Evolutionary conservation across 2,797 vertebrate genomes (phyloP).

Genomic region (Knipowitschia caucasica): DNA sequence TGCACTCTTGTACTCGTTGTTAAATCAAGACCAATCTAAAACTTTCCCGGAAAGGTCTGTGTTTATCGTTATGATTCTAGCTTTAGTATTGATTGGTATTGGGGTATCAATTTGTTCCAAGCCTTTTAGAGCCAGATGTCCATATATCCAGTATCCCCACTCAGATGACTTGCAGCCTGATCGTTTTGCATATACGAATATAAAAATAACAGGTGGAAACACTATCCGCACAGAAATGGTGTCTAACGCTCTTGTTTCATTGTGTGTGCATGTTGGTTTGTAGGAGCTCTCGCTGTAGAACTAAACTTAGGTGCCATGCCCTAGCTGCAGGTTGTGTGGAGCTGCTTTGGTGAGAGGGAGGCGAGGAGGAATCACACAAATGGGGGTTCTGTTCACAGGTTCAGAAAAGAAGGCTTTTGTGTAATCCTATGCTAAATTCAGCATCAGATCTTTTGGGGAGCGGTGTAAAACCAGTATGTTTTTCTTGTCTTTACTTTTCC

Average conservation of each 20-base stretch:
- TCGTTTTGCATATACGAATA: conserved; percentile 30
- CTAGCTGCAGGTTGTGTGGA: conserved; percentile 64
- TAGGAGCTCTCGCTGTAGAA: conserved; percentile 57
- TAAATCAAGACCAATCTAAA: too few relatives aligned
- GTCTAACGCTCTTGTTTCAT: conserved; percentile 46
- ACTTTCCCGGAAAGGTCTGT: too few relatives aligned
- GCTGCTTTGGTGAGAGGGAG: conserved; percentile 62
- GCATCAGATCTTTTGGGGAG: conserved; percentile 74
- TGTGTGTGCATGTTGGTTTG: conserved; percentile 40
- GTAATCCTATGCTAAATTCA: conserved; percentile 80
- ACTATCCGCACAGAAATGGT: conserved; percentile 43
- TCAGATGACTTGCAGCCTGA: conserved; percentile 40
- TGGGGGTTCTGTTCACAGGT: conserved; percentile 67
- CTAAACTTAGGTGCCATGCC: conserved; percentile 70
- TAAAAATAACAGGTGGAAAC: conserved; percentile 44
- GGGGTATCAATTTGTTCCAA: not conserved
- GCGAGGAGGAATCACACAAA: conserved; percentile 68
- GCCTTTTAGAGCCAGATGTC: conserved; percentile 19
- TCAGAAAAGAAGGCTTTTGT: conserved; percentile 66
- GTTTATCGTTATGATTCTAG: not conserved
- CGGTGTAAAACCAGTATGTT: conserved; percentile 72
- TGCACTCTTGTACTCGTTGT: too few relatives aligned
- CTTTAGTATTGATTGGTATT: not conserved
- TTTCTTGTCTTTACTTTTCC: conserved; percentile 71
- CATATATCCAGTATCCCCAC: conserved; percentile 25